Evolutionary conservation across 2,888 invertebrate species (phyloP).

Genomic region (Agriotes lineatus): DNA sequence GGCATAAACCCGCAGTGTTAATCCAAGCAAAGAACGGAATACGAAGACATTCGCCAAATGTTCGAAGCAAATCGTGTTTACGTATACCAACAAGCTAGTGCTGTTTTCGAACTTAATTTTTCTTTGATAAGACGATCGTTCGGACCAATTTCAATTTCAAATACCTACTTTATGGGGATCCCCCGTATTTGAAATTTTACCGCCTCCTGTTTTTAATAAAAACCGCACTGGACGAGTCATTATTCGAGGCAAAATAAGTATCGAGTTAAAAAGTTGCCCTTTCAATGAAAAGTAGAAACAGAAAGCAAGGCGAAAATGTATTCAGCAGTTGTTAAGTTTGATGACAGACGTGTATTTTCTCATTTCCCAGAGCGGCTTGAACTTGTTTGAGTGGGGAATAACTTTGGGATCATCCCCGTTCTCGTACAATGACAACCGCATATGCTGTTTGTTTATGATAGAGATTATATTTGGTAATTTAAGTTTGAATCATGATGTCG

Average conservation of each 20-base stretch:
- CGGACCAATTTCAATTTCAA: no score
- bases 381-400: conserved; percentile 46
- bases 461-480: conserved; percentile 53
- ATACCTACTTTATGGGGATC: no score
- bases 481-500: conserved; percentile 51
- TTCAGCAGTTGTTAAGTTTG: conserved; percentile 41
- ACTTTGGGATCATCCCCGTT: conserved; percentile 47
- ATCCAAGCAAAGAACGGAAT: conserved; percentile 27
- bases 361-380: conserved; percentile 44
- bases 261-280: conserved; percentile 21
- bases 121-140: no score
- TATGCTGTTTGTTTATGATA: conserved; percentile 53
- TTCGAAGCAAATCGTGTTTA: no score
- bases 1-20: conserved; percentile 33
- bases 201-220: no score
- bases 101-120: no score
- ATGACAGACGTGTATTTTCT: conserved; percentile 44
- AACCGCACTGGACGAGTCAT: no score
- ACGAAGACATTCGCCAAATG: not conserved
- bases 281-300: conserved; percentile 11
- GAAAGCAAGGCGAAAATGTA: conserved; percentile 38
- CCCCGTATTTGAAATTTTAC: no score
- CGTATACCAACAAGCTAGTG: no score
- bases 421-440: conserved; percentile 48
- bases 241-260: no score